Evolutionary conservation across 2,888 invertebrate species (phyloP).

Genomic region (Standfussiana lucernea): DNA sequence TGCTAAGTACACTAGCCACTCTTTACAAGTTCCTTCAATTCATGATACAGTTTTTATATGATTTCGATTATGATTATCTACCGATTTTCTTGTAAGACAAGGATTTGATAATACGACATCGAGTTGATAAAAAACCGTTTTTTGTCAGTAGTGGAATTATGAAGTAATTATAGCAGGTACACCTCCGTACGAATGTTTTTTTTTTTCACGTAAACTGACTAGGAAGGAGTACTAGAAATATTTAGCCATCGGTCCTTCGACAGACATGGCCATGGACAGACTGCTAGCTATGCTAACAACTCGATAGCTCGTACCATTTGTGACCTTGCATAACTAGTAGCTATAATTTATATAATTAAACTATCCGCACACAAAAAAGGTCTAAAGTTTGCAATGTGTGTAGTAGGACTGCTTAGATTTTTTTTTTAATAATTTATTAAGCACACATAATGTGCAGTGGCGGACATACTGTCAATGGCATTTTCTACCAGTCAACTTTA

Average conservation of each 20-base stretch:
- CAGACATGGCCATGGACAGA: not conserved
- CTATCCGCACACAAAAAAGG: not conserved
- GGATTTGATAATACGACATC: slow-evolving; percentile 6
- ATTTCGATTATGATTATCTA: slow-evolving; percentile 14
- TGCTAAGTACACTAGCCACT: slow-evolving; percentile 5
- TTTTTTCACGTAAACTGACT: not conserved
- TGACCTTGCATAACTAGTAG: not conserved
- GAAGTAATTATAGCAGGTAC: no score
- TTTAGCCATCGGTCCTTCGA: not conserved
- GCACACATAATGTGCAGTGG: not conserved
- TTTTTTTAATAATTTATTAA: no score
- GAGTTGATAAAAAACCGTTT: not conserved
- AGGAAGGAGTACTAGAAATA: not conserved
- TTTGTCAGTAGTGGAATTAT: no score
- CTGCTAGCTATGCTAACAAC: not conserved
- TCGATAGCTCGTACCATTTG: not conserved
- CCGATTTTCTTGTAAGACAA: not conserved
- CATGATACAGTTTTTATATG: no score
- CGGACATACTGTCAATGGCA: not conserved
- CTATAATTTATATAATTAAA: not conserved
- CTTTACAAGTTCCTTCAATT: not conserved
- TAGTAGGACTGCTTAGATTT: no score
- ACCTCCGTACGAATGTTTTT: no score
- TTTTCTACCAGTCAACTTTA: not conserved
- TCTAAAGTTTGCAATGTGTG: no score